These are phyloP conservation scores for Zosterops japonicus DNA, from an alignment of 2,113 vertebrate genomes.

Conservation along the genomic window DNA sequence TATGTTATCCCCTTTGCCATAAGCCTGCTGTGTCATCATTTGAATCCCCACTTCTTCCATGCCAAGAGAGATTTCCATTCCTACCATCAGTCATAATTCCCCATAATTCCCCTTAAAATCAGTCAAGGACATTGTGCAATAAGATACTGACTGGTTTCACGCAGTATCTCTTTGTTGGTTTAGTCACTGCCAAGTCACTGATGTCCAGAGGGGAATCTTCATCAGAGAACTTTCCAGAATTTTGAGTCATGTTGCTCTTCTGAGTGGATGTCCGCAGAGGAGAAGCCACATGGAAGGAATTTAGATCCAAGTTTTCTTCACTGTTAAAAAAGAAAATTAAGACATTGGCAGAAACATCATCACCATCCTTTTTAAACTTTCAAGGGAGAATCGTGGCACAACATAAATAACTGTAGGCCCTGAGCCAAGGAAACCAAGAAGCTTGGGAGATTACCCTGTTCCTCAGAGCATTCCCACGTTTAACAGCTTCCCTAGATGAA, in stretches of 20 bases:
- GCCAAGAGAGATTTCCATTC: neutral
- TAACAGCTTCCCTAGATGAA: neutral
- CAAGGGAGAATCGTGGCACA: neutral
- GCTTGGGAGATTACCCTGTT: neutral
- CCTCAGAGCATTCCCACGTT: neutral
- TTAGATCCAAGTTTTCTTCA: neutral
- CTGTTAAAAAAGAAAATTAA: conserved; percentile 33
- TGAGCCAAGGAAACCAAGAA: neutral
- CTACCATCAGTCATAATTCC: neutral
- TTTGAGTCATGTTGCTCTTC: neutral
- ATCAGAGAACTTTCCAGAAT: neutral
- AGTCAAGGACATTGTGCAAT: neutral
- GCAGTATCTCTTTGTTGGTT: neutral
- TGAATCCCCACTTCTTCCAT: neutral
- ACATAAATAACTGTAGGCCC: neutral
- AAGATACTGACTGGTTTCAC: conserved; percentile 47
- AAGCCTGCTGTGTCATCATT: neutral
- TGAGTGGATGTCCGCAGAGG: neutral
- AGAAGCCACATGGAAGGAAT: neutral
- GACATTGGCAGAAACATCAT: neutral
- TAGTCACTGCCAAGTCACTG: neutral
- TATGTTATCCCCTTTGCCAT: neutral
- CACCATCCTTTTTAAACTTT: neutral
- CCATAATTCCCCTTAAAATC: neutral
- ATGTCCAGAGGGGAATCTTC: conserved; percentile 11